Base-by-base conservation (phyloP, 2,888 invertebrate species). In the Drosophila longiperda region DNA sequence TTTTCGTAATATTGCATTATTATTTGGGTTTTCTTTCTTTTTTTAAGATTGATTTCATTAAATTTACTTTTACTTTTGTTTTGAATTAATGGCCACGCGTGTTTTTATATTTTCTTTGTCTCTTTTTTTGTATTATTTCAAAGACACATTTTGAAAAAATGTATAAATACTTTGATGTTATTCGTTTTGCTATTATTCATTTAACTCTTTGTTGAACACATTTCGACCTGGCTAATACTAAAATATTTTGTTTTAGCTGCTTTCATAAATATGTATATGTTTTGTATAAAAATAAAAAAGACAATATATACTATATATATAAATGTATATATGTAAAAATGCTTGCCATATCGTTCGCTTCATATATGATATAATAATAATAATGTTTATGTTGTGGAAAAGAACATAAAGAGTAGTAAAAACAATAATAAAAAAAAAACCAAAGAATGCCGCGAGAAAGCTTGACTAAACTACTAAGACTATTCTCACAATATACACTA, bases 11-110 rank as follows among this genome's bases (percentile, higher is more conserved):
- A 72, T 82, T 80, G 82, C 72, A 75, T 73, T 73, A 66, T 57
- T 75, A 50, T 36, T 63, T 57, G 57, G 6, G 4, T 12, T 62
- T 59, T 17, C 45, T 62, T 62, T 71, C 26, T 2, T 59, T 59
- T 49, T 48, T 65, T 67, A 23, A 20, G 40, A 45, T 53, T 58
- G 57, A 32, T 61, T 52, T 73, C 38, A n/a, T 66, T 72, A 55
- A 80, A 36, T 66, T 53, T 66, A 67, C 20, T 38, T 75, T 63
- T 60, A 49, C 11, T 50, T 60, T 40, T 53, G 42, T 53, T 65
- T 75, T 78, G 53, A 72, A 57, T 73, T 80, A 81, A 81, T 81
- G 81, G 81, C 81, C 81, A 80, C 81, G 73, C 77, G 80, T 83
- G 83, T 81, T 82, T 62, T 55, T 62, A 34, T 71, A 38, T 65